Conservation (phyloP, 2,113 vertebrate genomes). For the Elanus axillaris region DNA sequence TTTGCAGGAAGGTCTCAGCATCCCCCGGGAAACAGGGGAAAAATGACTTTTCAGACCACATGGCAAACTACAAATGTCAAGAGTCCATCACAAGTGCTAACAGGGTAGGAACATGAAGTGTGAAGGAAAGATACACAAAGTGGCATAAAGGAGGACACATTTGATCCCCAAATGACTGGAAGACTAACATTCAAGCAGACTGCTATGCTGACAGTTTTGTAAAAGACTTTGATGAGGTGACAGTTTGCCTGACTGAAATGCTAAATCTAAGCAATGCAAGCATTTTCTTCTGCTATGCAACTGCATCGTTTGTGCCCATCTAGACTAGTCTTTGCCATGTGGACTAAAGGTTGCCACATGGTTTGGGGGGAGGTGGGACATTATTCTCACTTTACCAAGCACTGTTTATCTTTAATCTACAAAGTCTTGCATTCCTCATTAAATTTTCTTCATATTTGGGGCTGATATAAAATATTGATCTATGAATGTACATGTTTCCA, state of each 20-base stretch:
- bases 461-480: background rate
- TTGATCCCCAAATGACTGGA: constrained; percentile 24
- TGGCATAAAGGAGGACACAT: background rate
- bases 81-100: constrained; percentile 2
- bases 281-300: background rate
- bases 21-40: background rate
- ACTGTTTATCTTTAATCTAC: background rate
- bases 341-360: background rate
- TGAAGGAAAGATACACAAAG: background rate
- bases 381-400: background rate
- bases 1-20: background rate
- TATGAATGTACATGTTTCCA: background rate
- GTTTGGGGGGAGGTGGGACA: accelerated
- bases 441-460: background rate
- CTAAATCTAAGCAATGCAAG: background rate
- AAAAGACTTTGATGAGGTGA: constrained; percentile 31
- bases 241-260: constrained; percentile 24
- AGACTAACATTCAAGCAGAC: background rate
- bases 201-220: constrained; percentile 7
- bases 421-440: background rate
- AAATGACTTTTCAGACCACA: background rate
- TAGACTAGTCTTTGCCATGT: background rate
- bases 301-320: background rate
- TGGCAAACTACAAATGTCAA: constrained; percentile 2
- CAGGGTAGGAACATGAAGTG: background rate